Evolutionary conservation across 1,140 invertebrate species (phyloP), one percentile per base, ranked within the genome.

Genomic region (Ceratosolen solmsi): DNA sequence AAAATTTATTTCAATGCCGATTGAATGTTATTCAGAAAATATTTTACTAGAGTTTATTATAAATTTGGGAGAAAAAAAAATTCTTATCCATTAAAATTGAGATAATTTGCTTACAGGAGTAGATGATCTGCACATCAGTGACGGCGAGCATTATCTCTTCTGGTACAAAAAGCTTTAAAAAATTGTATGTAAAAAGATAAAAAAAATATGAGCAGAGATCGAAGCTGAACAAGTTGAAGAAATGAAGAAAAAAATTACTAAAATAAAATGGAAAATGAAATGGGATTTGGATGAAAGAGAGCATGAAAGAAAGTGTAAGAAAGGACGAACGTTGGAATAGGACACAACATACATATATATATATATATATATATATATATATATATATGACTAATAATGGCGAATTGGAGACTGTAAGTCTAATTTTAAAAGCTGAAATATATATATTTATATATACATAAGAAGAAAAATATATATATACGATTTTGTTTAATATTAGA

Each of bases 161-260:
- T 97, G 96, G 96, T 97, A 96, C 90, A 97, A 97, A 91, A 96
- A 96, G 90, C 93, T 97, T 88, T 97, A 95, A 96, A 87, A 65
- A 75, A 79, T 86, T 84, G 72, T 36, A 79, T 70, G 41, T n/a
- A 70, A 49, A 78, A 76, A 84, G 22, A 82, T 77, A 49, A 72
- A 82, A n/a, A 41, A 51, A 83, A 58, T 74, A 84, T 46, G 11
- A 81, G 75, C 70, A 79, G 56, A 58, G 15, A 72, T 68, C 71
- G 25, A 58, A 1, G 2, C 30, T 13, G 41, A 84, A 81, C 41
- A 9, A 83, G 58, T 51, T 41, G 80, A 54, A 82, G 63, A 71
- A 73, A 71, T 83, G 63, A 71, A 20, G 25, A 3, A 27, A 82
- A 30, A 60, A 71, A 22, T 68, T 46, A 41, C 7, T 7, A 25